Percentiles rank a stretch among this genome's conserved stretches.
These are phyloP conservation scores for Condylura cristata DNA, from an alignment of 2,113 vertebrate genomes.

Conservation along the genomic window DNA sequence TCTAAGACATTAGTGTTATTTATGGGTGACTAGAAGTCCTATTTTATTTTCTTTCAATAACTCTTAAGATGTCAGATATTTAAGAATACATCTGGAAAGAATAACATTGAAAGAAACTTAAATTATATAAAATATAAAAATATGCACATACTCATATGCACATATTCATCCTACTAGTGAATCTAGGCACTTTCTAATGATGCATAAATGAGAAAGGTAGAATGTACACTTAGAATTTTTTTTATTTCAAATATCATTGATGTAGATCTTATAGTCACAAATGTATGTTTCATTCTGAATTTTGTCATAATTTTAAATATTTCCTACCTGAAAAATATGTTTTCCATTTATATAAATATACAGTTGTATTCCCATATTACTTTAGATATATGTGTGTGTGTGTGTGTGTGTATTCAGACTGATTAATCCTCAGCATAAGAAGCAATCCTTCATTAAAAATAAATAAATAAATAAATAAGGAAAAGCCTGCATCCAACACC, in stretches of 20 bases:
- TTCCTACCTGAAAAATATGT: neutral
- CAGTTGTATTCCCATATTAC: too few relatives aligned
- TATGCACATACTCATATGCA: neutral
- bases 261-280: neutral
- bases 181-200: neutral
- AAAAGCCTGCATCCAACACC: neutral
- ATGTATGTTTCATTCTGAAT: neutral
- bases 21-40: neutral
- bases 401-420: too few relatives aligned
- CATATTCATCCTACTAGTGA: neutral
- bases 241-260: neutral
- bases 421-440: neutral
- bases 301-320: neutral
- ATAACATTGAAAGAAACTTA: neutral
- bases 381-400: too few relatives aligned
- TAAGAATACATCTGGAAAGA: neutral
- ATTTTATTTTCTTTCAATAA: neutral
- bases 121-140: neutral
- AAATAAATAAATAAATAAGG: slow-evolving; percentile 10
- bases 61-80: neutral
- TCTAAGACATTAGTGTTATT: neutral
- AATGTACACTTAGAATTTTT: neutral
- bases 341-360: neutral
- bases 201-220: neutral
- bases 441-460: slow-evolving; percentile 62